phyloP scores from a whole-genome alignment of 1,140 invertebrate species.

The Heliothis subflexa region DNA sequence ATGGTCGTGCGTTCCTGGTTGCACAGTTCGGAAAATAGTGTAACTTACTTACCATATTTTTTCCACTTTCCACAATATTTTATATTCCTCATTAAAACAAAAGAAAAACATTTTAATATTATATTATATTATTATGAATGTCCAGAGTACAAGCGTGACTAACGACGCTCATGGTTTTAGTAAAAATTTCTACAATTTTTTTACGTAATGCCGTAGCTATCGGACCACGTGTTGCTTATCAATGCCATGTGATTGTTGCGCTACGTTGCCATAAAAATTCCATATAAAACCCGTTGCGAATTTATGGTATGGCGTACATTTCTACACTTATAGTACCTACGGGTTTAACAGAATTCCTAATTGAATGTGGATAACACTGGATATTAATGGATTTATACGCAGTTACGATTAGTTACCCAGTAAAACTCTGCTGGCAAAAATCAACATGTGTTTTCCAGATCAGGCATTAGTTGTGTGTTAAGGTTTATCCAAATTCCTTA shows the following conservation, averaged over 20 bases:
- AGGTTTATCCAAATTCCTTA: no score
- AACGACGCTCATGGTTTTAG: slow-evolving; percentile 52
- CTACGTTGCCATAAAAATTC: slow-evolving; percentile 70
- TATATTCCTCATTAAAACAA: no score
- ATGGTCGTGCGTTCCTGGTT: no score
- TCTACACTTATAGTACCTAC: neutral
- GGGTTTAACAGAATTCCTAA: slow-evolving; percentile 20
- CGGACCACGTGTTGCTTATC: slow-evolving; percentile 72
- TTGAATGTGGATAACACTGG: slow-evolving; percentile 9
- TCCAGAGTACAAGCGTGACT: slow-evolving; percentile 30
- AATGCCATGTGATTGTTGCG: slow-evolving; percentile 67
- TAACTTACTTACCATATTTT: no score
- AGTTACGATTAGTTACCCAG: no score
- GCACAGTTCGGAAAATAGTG: no score
- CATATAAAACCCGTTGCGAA: slow-evolving; percentile 60
- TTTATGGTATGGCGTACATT: slow-evolving; percentile 46
- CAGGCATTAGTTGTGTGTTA: no score
- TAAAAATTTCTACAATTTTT: slow-evolving; percentile 49
- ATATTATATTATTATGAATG: slow-evolving; percentile 15
- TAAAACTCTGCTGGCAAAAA: no score
- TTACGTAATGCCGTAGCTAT: slow-evolving; percentile 57
- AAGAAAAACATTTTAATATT: neutral
- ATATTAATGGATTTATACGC: no score
- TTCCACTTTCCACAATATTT: no score
- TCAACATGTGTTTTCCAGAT: no score